Conservation (phyloP, 2,797 vertebrate species). For the Otolemur crassicaudatus region DNA sequence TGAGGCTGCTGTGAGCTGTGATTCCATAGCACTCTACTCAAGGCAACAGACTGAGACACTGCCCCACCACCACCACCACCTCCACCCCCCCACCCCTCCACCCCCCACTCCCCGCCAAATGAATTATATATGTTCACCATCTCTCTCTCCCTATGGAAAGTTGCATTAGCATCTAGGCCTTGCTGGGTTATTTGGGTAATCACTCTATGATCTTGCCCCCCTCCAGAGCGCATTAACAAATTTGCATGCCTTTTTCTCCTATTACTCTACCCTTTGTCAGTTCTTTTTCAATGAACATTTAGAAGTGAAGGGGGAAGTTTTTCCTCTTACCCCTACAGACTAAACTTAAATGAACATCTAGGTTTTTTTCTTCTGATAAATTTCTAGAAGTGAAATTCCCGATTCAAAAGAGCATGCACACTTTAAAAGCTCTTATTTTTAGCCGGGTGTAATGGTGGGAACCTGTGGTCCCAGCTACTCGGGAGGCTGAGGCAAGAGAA, state of each 20-base stretch:
- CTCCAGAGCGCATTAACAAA: neutral
- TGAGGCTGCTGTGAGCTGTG: no score
- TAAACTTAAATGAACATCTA: neutral
- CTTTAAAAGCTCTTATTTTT: neutral
- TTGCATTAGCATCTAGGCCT: neutral
- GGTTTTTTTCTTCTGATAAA: constrained; percentile 20
- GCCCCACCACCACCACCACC: no score
- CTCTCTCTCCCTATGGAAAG: neutral
- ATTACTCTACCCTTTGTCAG: neutral
- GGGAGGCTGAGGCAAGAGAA: no score
- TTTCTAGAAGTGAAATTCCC: neutral
- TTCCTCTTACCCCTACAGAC: neutral
- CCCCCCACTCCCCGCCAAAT: no score
- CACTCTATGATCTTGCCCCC: neutral
- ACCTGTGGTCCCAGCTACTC: no score
- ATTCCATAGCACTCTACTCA: no score
- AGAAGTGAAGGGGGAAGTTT: neutral
- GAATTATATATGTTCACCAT: neutral
- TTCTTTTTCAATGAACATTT: neutral
- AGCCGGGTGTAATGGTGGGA: no score
- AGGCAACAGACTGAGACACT: no score
- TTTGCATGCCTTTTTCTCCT: neutral
- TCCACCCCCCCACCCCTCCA: neutral
- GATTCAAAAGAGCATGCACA: neutral
- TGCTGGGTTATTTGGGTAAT: neutral